Conservation (phyloP, 2,888 invertebrate genomes). For the Vannuccia rotundouncinata region DNA sequence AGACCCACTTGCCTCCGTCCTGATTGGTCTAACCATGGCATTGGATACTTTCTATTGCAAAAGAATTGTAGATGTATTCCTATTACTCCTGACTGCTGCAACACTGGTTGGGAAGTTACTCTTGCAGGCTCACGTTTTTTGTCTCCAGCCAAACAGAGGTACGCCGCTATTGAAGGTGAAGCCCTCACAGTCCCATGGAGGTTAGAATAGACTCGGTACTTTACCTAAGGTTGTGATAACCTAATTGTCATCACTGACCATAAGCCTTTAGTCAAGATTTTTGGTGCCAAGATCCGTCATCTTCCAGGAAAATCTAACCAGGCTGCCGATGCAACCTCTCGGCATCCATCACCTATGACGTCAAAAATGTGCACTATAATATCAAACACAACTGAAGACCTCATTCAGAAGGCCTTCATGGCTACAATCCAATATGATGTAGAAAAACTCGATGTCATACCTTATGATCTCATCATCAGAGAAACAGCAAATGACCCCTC, state of each 20-base stretch:
- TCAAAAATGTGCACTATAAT: too few relatives aligned
- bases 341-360: not conserved
- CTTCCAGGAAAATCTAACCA: slow-evolving; percentile 24
- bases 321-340: slow-evolving; percentile 31
- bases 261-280: slow-evolving; percentile 40
- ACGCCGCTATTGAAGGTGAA: slow-evolving; percentile 30
- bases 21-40: slow-evolving; percentile 9
- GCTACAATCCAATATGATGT: too few relatives aligned
- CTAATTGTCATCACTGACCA: slow-evolving; percentile 40
- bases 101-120: not conserved
- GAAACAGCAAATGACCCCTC: too few relatives aligned
- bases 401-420: too few relatives aligned
- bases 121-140: slow-evolving; percentile 22
- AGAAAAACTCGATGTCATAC: too few relatives aligned
- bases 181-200: slow-evolving; percentile 38
- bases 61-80: slow-evolving; percentile 6
- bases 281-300: slow-evolving; percentile 39
- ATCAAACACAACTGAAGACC: too few relatives aligned
- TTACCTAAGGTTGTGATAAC: slow-evolving; percentile 39
- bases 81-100: slow-evolving; percentile 5
- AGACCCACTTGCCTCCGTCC: slow-evolving; percentile 7
- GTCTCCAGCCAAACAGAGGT: not conserved
- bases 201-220: slow-evolving; percentile 39
- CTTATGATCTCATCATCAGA: too few relatives aligned
- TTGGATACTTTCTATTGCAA: slow-evolving; percentile 21